Percentiles rank a stretch among this genome's conserved stretches.
These are phyloP conservation scores for Oscheius myriophilus DNA, from an alignment of 2,888 invertebrate genomes.

Conservation along the genomic window DNA sequence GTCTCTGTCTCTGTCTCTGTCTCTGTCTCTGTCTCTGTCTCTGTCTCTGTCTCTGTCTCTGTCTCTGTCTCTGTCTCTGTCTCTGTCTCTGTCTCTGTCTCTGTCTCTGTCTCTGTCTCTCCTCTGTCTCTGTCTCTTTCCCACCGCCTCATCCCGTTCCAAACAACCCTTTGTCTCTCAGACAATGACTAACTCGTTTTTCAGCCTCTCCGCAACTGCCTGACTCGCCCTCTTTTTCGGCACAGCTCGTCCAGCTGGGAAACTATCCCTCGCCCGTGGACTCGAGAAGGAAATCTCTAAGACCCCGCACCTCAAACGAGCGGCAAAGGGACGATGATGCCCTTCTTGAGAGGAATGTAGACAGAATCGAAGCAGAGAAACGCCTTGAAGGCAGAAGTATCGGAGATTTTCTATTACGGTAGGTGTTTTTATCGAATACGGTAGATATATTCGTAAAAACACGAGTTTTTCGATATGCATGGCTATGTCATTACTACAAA, in stretches of 20 bases:
- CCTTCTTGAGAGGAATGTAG: slow-evolving; percentile 52
- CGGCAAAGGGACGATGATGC: slow-evolving; percentile 36
- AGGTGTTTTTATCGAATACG: slow-evolving; percentile 4
- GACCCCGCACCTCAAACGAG: not conserved
- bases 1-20: too few species aligned
- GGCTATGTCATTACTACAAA: not conserved
- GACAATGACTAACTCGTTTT: slow-evolving; percentile 2
- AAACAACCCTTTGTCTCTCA: too few species aligned
- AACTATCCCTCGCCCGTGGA: slow-evolving; percentile 43
- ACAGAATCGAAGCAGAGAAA: slow-evolving; percentile 66
- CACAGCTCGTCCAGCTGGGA: slow-evolving; percentile 48
- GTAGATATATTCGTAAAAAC: too few species aligned
- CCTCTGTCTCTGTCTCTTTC: too few species aligned
- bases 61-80: too few species aligned
- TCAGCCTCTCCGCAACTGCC: slow-evolving; percentile 26
- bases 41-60: too few species aligned
- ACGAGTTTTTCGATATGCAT: not conserved
- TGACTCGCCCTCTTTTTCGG: slow-evolving; percentile 44
- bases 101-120: too few species aligned
- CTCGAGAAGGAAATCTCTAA: slow-evolving; percentile 29
- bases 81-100: too few species aligned
- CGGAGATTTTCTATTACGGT: slow-evolving; percentile 63
- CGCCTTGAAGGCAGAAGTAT: slow-evolving; percentile 47
- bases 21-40: too few species aligned
- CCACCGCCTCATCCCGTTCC: too few species aligned